Percentiles rank a stretch among this genome's conserved stretches.
Evolutionary conservation across 2,797 vertebrate genomes (phyloP).

Genomic region (Arnoldichthys spilopterus): DNA sequence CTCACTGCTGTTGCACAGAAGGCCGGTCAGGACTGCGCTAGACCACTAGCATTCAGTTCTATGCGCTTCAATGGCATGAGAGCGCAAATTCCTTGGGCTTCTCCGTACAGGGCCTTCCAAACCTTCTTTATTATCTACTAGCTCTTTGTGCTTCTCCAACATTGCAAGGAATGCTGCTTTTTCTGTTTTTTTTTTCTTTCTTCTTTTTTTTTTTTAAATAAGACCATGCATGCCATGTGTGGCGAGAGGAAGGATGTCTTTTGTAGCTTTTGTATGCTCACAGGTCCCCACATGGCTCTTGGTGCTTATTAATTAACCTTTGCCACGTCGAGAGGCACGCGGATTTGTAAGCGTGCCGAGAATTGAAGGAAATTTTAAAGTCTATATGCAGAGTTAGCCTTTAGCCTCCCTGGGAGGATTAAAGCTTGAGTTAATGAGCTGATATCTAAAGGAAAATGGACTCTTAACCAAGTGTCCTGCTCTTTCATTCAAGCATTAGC

Average conservation of each 20-base stretch:
- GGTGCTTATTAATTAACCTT: slow-evolving; percentile 53
- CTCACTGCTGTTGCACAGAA: slow-evolving; percentile 45
- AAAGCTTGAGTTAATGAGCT: slow-evolving; percentile 41
- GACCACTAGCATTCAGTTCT: slow-evolving; percentile 17
- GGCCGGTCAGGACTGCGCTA: neutral
- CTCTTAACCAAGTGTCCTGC: slow-evolving; percentile 58
- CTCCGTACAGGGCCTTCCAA: slow-evolving; percentile 8
- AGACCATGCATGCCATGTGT: neutral
- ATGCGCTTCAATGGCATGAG: slow-evolving; percentile 12
- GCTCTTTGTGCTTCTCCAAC: slow-evolving; percentile 23
- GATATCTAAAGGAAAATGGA: slow-evolving; percentile 42
- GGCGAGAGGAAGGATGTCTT: slow-evolving; percentile 35
- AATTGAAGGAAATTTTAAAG: slow-evolving; percentile 26
- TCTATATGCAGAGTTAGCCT: slow-evolving; percentile 35
- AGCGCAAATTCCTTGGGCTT: neutral
- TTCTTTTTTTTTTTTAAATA: neutral
- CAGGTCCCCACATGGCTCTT: slow-evolving; percentile 28
- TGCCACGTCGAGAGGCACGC: slow-evolving; percentile 19
- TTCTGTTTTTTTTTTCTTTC: slow-evolving; percentile 14
- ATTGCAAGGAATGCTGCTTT: slow-evolving; percentile 19
- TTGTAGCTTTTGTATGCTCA: slow-evolving; percentile 35
- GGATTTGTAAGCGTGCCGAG: slow-evolving; percentile 19
- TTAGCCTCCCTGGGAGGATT: slow-evolving; percentile 35
- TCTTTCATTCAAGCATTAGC: slow-evolving; percentile 62
- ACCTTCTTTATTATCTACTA: slow-evolving; percentile 4